Conservation (phyloP, 1,140 invertebrate species). For the Episyrphus balteatus region DNA sequence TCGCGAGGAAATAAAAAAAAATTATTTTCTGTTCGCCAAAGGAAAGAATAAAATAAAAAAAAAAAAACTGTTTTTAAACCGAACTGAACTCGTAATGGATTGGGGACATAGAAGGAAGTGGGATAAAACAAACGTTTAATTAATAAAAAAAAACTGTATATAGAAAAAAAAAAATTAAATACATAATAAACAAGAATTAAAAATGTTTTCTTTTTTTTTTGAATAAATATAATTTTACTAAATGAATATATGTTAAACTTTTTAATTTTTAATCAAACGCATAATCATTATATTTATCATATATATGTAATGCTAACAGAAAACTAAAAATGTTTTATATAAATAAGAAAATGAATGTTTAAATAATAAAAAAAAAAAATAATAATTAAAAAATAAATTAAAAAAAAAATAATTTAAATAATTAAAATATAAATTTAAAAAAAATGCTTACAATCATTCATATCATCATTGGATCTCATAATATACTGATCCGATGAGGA, state of each 20-base stretch:
- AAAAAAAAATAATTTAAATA: neutral
- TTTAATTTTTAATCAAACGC: constrained; percentile 16
- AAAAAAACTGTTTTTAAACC: too few species aligned
- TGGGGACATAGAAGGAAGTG: too few species aligned
- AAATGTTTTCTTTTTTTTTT: constrained; percentile 16
- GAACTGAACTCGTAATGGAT: too few species aligned
- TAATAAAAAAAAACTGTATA: constrained; percentile 3
- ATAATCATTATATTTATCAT: constrained; percentile 20
- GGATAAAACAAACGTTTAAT: too few species aligned
- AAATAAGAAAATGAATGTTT: constrained; percentile 8
- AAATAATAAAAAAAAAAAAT: constrained; percentile 7
- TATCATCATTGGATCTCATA: constrained; percentile 40
- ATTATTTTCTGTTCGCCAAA: too few species aligned
- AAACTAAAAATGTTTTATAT: constrained; percentile 12
- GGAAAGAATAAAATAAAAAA: too few species aligned
- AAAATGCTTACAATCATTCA: constrained; percentile 39
- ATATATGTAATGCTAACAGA: constrained; percentile 12
- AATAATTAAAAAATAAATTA: neutral
- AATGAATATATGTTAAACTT: too few species aligned
- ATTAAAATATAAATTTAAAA: neutral
- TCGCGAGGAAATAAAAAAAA: too few species aligned
- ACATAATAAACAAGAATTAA: constrained; percentile 11
- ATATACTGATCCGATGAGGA: constrained; percentile 39
- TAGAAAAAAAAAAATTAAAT: constrained; percentile 4
- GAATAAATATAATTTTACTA: neutral